Conservation (phyloP, 2,797 vertebrate species). For the Chaetodon trifasciatus region DNA sequence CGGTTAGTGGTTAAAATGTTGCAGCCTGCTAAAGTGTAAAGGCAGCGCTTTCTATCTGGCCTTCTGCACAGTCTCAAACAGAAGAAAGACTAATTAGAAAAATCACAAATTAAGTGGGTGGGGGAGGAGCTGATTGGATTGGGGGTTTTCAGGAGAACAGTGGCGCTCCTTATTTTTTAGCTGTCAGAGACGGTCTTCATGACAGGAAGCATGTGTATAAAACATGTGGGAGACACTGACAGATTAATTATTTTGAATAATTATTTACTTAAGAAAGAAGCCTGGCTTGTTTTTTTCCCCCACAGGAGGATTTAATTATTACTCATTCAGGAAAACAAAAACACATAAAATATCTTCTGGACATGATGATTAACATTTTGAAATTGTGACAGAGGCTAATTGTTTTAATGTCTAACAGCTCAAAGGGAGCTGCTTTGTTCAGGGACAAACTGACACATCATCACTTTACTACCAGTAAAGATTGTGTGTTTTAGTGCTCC, state of each 20-base stretch:
- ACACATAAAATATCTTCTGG: not conserved
- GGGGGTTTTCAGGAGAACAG: not conserved
- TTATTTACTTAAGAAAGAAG: slow-evolving; percentile 3
- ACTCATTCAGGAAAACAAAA: slow-evolving; percentile 11
- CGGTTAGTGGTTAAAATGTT: not conserved
- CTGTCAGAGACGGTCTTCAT: not conserved
- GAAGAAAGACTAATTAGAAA: not conserved
- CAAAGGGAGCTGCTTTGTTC: not conserved
- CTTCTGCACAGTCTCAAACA: slow-evolving; percentile 14
- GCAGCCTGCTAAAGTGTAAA: not conserved
- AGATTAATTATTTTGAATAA: slow-evolving; percentile 7
- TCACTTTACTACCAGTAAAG: not conserved
- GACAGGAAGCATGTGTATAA: not conserved
- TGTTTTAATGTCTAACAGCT: slow-evolving; percentile 4
- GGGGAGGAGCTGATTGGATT: not conserved
- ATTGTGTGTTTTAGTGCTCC: not conserved
- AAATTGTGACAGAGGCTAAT: not conserved
- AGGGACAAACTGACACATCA: not conserved
- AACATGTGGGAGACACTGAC: slow-evolving; percentile 12
- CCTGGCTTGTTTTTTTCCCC: not conserved
- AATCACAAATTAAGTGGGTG: not conserved
- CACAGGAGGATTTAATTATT: slow-evolving; percentile 12
- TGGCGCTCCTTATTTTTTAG: not conserved
- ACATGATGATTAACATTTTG: slow-evolving; percentile 18
- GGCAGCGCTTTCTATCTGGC: not conserved